Conservation (phyloP, 2,113 vertebrate species). For the Bungarus multicinctus region DNA sequence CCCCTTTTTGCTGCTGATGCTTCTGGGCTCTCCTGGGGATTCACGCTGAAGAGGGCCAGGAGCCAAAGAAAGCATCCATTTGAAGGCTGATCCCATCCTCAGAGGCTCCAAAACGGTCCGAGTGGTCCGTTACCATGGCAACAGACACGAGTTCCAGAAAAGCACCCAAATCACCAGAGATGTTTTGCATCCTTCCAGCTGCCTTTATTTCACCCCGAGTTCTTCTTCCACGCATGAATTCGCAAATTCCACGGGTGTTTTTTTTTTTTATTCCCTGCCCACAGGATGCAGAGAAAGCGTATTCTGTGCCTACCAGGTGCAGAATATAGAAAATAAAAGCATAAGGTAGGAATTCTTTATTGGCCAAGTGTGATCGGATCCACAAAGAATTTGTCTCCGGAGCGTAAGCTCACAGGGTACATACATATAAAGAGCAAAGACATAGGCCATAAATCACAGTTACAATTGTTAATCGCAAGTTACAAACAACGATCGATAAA, state of each 20-base stretch:
- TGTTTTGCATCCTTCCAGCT: background rate
- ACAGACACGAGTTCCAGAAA: background rate
- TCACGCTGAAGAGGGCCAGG: too few relatives aligned
- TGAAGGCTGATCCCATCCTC: background rate
- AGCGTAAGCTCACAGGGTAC: too few relatives aligned
- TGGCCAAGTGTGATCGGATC: too few relatives aligned
- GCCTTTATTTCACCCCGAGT: accelerated
- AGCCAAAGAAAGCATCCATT: background rate
- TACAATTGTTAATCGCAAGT: too few relatives aligned
- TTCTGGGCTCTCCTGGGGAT: background rate
- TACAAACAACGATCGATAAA: too few relatives aligned
- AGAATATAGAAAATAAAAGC: background rate
- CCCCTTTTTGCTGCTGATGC: background rate
- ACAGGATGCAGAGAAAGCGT: too few relatives aligned
- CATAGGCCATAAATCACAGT: too few relatives aligned
- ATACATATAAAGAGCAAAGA: too few relatives aligned
- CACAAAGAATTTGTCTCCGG: too few relatives aligned
- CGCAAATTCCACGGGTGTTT: background rate
- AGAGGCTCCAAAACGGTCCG: background rate
- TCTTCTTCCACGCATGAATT: background rate
- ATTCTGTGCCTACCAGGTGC: background rate
- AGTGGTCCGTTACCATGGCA: background rate
- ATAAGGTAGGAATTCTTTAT: too few relatives aligned
- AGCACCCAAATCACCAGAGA: background rate
- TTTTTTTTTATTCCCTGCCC: too few relatives aligned